Percentiles rank a stretch among this genome's conserved stretches.
Evolutionary conservation across 1,140 invertebrate species (phyloP).

Genomic region (Apis laboriosa): DNA sequence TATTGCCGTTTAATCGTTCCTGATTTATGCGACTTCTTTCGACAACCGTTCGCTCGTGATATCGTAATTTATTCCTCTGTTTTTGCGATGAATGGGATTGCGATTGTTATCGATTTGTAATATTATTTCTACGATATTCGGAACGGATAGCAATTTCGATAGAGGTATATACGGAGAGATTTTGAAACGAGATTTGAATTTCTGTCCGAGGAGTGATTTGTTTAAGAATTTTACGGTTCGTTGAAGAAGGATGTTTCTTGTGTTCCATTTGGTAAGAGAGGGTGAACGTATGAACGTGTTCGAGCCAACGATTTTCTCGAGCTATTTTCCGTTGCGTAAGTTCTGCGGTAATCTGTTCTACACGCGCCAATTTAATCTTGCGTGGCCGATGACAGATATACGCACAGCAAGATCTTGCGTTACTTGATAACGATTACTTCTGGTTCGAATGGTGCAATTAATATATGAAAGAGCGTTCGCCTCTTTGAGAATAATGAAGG

Average conservation of each 20-base stretch:
- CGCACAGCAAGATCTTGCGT: not conserved
- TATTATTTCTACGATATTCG: not conserved
- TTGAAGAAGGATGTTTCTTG: not conserved
- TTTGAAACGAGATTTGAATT: not conserved
- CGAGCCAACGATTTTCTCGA: slow-evolving; percentile 19
- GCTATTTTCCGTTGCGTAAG: slow-evolving; percentile 25
- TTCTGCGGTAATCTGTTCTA: not conserved
- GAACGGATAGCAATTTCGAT: no score
- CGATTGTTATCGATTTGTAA: not conserved
- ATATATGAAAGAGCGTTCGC: not conserved
- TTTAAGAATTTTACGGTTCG: slow-evolving; percentile 1
- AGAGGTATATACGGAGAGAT: not conserved
- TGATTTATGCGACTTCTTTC: not conserved
- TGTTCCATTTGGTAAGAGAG: not conserved
- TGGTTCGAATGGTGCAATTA: not conserved
- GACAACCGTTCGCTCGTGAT: not conserved
- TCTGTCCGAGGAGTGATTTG: not conserved
- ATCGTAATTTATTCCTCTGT: not conserved
- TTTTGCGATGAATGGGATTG: not conserved
- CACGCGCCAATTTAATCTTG: slow-evolving; percentile 32
- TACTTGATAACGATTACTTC: slow-evolving; percentile 16
- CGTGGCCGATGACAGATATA: slow-evolving; percentile 30
- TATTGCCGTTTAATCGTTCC: not conserved
- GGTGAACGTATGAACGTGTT: not conserved
- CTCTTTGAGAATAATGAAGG: not conserved